Base-by-base conservation (phyloP, 2,888 invertebrate genomes). In the Rhopalosiphum nymphaeae region DNA sequence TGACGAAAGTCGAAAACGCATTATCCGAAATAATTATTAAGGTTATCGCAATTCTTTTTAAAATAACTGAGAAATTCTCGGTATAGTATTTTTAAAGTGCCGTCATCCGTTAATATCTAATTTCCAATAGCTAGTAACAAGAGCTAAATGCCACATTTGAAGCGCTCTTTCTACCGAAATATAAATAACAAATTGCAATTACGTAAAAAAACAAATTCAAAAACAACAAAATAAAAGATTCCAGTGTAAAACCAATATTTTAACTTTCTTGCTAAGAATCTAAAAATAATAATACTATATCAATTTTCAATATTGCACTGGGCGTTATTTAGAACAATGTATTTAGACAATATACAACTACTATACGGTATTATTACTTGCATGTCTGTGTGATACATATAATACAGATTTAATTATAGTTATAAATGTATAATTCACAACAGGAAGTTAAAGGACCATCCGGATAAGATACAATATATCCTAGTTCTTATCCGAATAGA, bases 391-490 rank as follows among this genome's bases (percentile, higher is more conserved):
- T 36, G 9, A 21, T 78, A 78, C 21, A 36, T 21, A 78, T 36
- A 78, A 46, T 78, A 49, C 13, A 67, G n/a, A 91, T 56, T 85
- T 85, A 56, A 91, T 91, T 85, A 29, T 44, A 21, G 84, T 53
- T 53, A 53, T 53, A 53, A 53, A 53, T 21, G 26, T 44, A 44
- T 91, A 42, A 91, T 91, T 91, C n/a, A 85, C 44, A 57, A 91
- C 85, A 42, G 91, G 84, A 85, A 85, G 85, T 46, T 25, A 91
- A 84, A 91, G 4, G 49, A 91, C 84, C 84, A 56, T 56, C 44
- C 91, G 56, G 42, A n/a, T n/a, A 85, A 91, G 56, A 85, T 10
- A 57, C 46, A 44, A 46, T 91, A 85, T 57, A 56, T 44, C 44
- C 44, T 85, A 29, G n/a, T 44, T 11, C 44, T 26, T 56, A 85